Evolutionary conservation across 2,113 vertebrate genomes (phyloP).

Genomic region (Takifugu flavidus): DNA sequence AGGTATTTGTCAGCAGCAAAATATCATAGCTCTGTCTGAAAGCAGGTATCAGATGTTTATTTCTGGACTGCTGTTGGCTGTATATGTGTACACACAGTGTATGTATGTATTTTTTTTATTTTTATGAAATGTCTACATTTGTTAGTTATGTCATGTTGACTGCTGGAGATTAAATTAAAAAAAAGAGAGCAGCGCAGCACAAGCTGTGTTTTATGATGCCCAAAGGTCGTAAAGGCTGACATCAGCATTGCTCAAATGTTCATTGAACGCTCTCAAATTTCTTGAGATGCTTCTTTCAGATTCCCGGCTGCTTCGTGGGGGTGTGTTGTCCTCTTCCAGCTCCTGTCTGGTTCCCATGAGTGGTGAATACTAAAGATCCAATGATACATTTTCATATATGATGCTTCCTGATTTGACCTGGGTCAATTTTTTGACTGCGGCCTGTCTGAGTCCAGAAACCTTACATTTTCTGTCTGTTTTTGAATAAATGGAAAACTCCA

Average conservation of each 20-base stretch:
- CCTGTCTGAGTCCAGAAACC: no score
- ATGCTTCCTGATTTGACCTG: not conserved
- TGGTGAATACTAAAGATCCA: conserved; percentile 36
- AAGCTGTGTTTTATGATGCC: conserved; percentile 32
- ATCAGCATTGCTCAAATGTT: conserved; percentile 52
- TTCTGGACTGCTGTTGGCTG: no score
- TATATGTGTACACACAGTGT: no score
- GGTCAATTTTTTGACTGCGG: no score
- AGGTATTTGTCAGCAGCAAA: no score
- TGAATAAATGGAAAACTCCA: no score
- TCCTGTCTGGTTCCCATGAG: conserved; percentile 51
- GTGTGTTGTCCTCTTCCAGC: conserved; percentile 17
- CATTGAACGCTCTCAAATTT: conserved; percentile 44
- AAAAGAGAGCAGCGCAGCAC: conserved; percentile 1
- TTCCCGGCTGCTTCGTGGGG: conserved; percentile 20
- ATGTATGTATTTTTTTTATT: no score
- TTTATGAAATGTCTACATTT: not conserved
- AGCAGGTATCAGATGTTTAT: no score
- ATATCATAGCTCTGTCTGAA: no score
- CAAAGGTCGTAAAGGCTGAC: conserved; percentile 40
- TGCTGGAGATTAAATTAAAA: not conserved
- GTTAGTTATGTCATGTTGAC: not conserved
- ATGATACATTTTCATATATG: conserved; percentile 15
- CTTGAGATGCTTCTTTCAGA: conserved; percentile 29
- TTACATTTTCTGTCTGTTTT: no score